Base-by-base conservation (phyloP, 2,888 invertebrate genomes). In the Monochamus alternatus region DNA sequence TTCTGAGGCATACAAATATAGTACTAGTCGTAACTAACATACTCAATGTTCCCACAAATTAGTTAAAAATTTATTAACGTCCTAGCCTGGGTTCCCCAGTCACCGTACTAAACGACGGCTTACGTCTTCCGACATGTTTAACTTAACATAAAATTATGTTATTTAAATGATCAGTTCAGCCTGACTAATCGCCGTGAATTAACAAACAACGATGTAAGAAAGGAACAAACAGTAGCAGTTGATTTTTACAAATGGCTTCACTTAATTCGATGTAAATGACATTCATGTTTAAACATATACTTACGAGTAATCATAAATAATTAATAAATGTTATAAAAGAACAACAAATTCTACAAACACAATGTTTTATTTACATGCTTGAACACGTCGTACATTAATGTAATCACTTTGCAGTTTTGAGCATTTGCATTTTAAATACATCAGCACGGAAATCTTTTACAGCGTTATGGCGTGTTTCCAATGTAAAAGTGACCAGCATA, bases 171-270 rank as follows among this genome's bases (percentile, higher is more conserved):
- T 77, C 74, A 66, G 68, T 69, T 73, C 73, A 71, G 76, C 72
- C 72, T 78, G 78, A 81, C 73, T 81, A 79, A 80, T 79, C 73
- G 74, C 75, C 73, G 38, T 78, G 73, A 76, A 79, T 80, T 80
- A 79, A 78, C 77, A 68, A 80, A 73, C 76, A 60, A 74, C 74
- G 55, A 22, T 62, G 58, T 43, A 71, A 68, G 67, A 63, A 58
- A 73, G 70, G 43, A 70, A 72, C 63, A 75, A 68, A 76, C 79
- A 73, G 79, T 76, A 76, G 79, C 78, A 67, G 73, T 77, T 81
- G 83, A 81, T 81, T 78, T 81, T 79, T 81, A 83, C 81, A 83
- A 81, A 83, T 83, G 80, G 78, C 78, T 77, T 73, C 78, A 72
- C 75, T 80, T 81, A 81, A 80, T 77, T 76, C 78, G 69, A 83